Conservation (phyloP, 1,140 invertebrate species). For the Pantala flavescens region DNA sequence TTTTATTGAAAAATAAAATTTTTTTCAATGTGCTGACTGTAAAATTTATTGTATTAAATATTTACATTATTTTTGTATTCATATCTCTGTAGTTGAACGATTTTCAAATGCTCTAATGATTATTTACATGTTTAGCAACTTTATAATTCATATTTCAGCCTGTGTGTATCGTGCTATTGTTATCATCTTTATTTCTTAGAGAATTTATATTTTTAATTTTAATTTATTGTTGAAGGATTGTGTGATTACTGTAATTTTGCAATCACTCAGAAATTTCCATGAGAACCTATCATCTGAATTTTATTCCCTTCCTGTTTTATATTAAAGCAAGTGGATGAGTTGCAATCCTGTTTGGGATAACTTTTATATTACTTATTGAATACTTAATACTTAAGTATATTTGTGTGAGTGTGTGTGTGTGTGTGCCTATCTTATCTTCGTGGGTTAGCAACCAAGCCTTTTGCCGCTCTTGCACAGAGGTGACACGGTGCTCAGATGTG, state of each 20-base stretch:
- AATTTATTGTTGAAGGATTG: neutral
- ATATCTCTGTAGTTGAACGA: too few relatives aligned
- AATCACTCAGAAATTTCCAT: neutral
- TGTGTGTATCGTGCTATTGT: neutral
- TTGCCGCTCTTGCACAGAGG: constrained; percentile 6
- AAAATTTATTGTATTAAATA: neutral
- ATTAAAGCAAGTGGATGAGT: neutral
- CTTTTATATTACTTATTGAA: neutral
- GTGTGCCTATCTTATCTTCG: neutral
- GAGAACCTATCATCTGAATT: neutral
- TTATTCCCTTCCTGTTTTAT: neutral
- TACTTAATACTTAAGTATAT: neutral
- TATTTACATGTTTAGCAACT: neutral
- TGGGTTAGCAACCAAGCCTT: constrained; percentile 15
- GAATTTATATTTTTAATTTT: neutral
- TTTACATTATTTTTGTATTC: too few relatives aligned
- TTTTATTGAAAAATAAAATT: neutral
- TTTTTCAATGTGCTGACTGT: neutral
- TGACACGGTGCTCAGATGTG: constrained; percentile 18
- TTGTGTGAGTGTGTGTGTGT: neutral
- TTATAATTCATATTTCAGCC: neutral
- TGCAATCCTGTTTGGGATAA: neutral
- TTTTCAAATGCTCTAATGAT: neutral
- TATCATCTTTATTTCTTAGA: neutral
- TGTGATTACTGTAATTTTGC: neutral